Evolutionary conservation across 2,888 invertebrate species (phyloP).

Genomic region (Lottia gigantea): DNA sequence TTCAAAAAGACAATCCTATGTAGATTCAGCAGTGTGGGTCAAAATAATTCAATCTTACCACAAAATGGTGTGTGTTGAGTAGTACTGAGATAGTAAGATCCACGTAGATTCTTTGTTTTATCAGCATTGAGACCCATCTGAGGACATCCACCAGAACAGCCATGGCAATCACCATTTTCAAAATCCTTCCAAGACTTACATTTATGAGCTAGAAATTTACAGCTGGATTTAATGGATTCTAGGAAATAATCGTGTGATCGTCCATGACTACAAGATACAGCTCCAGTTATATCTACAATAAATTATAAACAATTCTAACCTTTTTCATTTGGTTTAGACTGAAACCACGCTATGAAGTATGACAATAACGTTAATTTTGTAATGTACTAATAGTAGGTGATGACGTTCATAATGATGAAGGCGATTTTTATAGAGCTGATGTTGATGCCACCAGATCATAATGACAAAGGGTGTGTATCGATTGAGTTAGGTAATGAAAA

Average conservation of each 20-base stretch:
- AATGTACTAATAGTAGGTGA: too few species aligned
- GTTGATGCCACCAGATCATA: too few species aligned
- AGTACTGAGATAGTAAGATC: constrained; percentile 50
- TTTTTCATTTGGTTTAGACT: too few species aligned
- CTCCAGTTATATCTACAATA: constrained; percentile 14
- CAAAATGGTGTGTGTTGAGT: constrained; percentile 41
- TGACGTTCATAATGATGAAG: too few species aligned
- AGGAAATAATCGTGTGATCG: constrained; percentile 37
- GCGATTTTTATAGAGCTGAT: too few species aligned
- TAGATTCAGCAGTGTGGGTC: too few species aligned
- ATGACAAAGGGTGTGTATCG: too few species aligned
- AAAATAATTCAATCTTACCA: constrained; percentile 33
- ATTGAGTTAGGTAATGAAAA: too few species aligned
- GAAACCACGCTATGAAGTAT: too few species aligned
- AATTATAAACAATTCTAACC: too few species aligned
- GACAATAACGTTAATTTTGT: neutral
- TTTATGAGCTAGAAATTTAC: constrained; percentile 40
- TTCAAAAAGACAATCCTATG: too few species aligned
- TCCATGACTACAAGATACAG: constrained; percentile 47
- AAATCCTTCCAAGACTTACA: constrained; percentile 38
- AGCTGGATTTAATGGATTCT: constrained; percentile 46
- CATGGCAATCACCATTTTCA: constrained; percentile 44
- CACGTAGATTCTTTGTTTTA: constrained; percentile 28
- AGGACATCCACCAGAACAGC: constrained; percentile 44
- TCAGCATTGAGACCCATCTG: constrained; percentile 52